Percentiles rank a stretch among this genome's conserved stretches.
Evolutionary conservation across 2,113 vertebrate species (phyloP).

Genomic region (Phoxinus phoxinus): DNA sequence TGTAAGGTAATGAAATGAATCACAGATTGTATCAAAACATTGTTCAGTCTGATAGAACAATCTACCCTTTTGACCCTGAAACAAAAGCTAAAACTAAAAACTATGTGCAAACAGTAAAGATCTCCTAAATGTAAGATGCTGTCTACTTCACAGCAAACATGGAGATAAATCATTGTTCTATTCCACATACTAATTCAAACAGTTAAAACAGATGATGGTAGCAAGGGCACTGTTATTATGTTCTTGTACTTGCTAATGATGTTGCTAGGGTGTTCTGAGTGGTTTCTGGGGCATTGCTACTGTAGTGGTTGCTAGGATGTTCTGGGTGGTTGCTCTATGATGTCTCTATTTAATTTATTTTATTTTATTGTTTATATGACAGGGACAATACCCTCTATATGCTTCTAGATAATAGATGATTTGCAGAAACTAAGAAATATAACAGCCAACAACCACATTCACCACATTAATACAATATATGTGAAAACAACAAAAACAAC

Average conservation of each 20-base stretch:
- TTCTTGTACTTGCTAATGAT: not conserved
- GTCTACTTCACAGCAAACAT: not conserved
- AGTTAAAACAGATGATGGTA: not conserved
- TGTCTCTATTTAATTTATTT: too few relatives aligned
- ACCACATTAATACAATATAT: too few relatives aligned
- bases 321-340: too few relatives aligned
- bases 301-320: too few relatives aligned
- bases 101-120: not conserved
- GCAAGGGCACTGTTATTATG: not conserved
- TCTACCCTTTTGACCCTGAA: conserved; percentile 17
- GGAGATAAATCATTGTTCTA: not conserved
- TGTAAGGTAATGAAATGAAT: conserved; percentile 27
- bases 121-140: not conserved
- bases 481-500: too few relatives aligned
- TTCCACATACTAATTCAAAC: not conserved
- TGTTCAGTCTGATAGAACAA: not conserved
- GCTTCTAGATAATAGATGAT: too few relatives aligned
- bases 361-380: too few relatives aligned
- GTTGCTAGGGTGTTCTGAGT: too few relatives aligned
- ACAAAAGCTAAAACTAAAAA: not conserved
- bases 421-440: too few relatives aligned
- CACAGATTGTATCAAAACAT: not conserved
- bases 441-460: too few relatives aligned
- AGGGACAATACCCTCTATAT: too few relatives aligned
- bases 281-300: too few relatives aligned